Conservation (phyloP, 2,888 invertebrate genomes). For the Cerceris ruficornis region DNA sequence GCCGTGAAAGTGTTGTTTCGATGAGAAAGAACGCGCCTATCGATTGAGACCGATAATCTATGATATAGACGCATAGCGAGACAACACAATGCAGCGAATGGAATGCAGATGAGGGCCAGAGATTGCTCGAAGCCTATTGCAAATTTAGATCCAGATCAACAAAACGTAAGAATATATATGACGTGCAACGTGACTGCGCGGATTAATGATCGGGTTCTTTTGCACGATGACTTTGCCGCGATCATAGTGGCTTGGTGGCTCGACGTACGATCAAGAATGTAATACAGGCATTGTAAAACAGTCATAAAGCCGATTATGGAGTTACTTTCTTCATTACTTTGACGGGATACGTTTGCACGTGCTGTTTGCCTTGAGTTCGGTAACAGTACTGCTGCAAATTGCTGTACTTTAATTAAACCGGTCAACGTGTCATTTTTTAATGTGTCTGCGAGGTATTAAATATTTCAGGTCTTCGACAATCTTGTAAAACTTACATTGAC, state of each 20-base stretch:
- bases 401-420: background rate
- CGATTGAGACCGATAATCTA: constrained; percentile 35
- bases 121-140: constrained; percentile 51
- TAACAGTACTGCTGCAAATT: background rate
- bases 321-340: constrained; percentile 1
- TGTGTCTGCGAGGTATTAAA: background rate
- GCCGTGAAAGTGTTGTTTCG: background rate
- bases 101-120: constrained; percentile 45
- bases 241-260: constrained; percentile 18
- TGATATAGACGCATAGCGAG: constrained; percentile 28
- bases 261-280: constrained; percentile 42
- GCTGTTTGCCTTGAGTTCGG: background rate
- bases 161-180: constrained; percentile 34
- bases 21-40: background rate
- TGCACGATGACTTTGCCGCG: constrained; percentile 48
- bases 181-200: constrained; percentile 61
- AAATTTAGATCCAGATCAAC: constrained; percentile 57
- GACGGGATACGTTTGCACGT: background rate
- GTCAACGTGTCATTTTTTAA: background rate
- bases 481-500: too few relatives aligned
- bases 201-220: constrained; percentile 50
- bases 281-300: constrained; percentile 17
- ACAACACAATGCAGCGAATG: constrained; percentile 39
- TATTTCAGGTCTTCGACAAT: background rate
- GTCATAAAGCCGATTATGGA: constrained; percentile 13